Percentiles rank a stretch among this genome's conserved stretches.
Conservation (phyloP, 2,113 vertebrate species). For the Cynoglossus semilaevis region DNA sequence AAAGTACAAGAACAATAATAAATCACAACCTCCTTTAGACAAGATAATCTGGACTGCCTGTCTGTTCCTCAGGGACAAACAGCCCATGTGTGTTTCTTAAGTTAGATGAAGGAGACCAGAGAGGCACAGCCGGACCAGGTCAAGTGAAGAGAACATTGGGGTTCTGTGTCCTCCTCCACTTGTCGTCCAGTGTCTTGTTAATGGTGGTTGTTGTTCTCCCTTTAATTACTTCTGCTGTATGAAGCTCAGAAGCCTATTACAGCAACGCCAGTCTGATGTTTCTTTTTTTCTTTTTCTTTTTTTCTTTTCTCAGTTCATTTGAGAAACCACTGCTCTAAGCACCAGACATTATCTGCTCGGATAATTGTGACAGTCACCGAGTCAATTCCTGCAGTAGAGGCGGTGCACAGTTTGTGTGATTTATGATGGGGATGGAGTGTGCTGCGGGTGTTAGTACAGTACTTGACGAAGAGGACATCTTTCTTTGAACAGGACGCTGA, state of each 20-base stretch:
- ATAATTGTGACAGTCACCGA: not conserved
- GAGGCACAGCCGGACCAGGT: constrained; percentile 16
- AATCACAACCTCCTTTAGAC: too few relatives aligned
- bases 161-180: constrained; percentile 21
- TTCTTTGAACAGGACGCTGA: not conserved
- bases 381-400: too few relatives aligned
- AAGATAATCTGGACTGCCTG: too few relatives aligned
- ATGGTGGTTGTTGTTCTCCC: too few relatives aligned
- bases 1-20: too few relatives aligned
- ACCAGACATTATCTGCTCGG: not conserved
- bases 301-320: not conserved
- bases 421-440: not conserved
- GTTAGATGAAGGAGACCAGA: too few relatives aligned
- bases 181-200: constrained; percentile 15
- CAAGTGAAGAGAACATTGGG: constrained; percentile 29
- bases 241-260: not conserved
- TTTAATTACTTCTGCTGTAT: too few relatives aligned
- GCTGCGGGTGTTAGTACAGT: not conserved
- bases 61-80: too few relatives aligned
- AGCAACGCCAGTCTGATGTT: too few relatives aligned
- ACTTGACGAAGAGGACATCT: not conserved
- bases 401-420: not conserved
- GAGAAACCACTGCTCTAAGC: not conserved
- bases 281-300: not conserved
- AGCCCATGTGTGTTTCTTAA: too few relatives aligned